Base-by-base conservation (phyloP, 2,888 invertebrate species). In the Drosophila neotestacea region DNA sequence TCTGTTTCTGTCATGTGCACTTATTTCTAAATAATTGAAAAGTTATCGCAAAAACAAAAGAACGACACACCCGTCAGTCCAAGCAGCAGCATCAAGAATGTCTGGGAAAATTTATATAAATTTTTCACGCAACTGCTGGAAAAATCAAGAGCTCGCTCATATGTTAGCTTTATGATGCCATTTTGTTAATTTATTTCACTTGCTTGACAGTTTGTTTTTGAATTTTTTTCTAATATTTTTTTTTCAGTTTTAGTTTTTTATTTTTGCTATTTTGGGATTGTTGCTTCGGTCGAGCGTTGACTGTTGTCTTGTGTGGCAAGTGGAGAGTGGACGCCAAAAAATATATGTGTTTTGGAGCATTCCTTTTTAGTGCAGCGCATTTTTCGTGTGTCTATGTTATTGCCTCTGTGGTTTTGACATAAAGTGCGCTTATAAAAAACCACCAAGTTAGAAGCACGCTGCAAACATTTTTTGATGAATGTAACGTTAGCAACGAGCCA, bases 121-220 rank as follows among this genome's bases (percentile, higher is more conserved):
- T 51, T 42, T 60, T 60, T 28, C 27, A 56, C 56, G 28, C 46
- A 36, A 62, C 63, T 68, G 56, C 66, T 65, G 51, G 39, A 60
- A 81, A 79, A 87, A 85, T 83, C 82, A 85, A 85, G 82, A 63
- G 60, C 77, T 77, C 77, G 60, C 79, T 88, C 86, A 80, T 88
- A 85, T 81, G 77, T 85, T 81, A 80, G 80, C 81, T 86, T 84
- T 85, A 85, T 82, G 80, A 80, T 78, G 77, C 88, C 78, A 86
- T 88, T 86, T 84, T 80, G 80, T 84, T 88, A 88, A 86, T 88
- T 86, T 86, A 88, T 86, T 77, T 86, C 80, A 84, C 82, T 88
- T 88, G 79, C 84, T 77, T 81, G 88, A 82, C 86, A 86, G 88
- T 85, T 85, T 86, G 77, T 61, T 82, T 78, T 75, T 65, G 54